Evolutionary conservation across 2,797 vertebrate genomes (phyloP).

Genomic region (Hippocampus kuda): DNA sequence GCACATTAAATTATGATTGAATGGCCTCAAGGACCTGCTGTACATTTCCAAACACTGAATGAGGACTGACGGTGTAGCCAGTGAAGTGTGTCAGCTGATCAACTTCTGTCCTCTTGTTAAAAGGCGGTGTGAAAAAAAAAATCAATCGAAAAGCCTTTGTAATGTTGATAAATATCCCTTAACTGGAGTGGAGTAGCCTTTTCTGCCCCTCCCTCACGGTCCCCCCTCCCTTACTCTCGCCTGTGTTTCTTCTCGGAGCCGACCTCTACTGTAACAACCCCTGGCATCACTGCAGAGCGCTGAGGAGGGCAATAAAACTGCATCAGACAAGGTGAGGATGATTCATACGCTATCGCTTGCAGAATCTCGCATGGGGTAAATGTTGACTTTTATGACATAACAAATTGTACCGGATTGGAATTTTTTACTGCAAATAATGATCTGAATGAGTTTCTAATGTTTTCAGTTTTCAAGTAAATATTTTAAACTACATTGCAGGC

Average conservation of each 20-base stretch:
- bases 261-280: slow-evolving; percentile 61
- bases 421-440: neutral
- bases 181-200: slow-evolving; percentile 52
- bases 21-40: neutral
- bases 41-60: neutral
- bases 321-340: slow-evolving; percentile 57
- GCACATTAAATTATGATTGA: neutral
- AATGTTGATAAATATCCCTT: slow-evolving; percentile 49
- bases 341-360: slow-evolving; percentile 27
- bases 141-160: slow-evolving; percentile 42
- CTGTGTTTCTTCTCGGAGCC: slow-evolving; percentile 52
- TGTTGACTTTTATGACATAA: slow-evolving; percentile 4
- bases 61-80: neutral
- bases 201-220: slow-evolving; percentile 34
- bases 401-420: neutral
- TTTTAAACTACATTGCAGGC: slow-evolving; percentile 26
- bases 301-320: slow-evolving; percentile 51
- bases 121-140: slow-evolving; percentile 15
- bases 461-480: slow-evolving; percentile 26
- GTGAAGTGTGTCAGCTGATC: neutral
- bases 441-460: slow-evolving; percentile 12
- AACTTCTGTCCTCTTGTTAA: slow-evolving; percentile 20
- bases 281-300: slow-evolving; percentile 60
- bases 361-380: slow-evolving; percentile 11
- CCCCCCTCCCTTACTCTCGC: slow-evolving; percentile 38